A percentile compares a stretch with the other conserved stretches of the same genome.
Conservation (phyloP, 2,113 vertebrate species). For the Mobula hypostoma region DNA sequence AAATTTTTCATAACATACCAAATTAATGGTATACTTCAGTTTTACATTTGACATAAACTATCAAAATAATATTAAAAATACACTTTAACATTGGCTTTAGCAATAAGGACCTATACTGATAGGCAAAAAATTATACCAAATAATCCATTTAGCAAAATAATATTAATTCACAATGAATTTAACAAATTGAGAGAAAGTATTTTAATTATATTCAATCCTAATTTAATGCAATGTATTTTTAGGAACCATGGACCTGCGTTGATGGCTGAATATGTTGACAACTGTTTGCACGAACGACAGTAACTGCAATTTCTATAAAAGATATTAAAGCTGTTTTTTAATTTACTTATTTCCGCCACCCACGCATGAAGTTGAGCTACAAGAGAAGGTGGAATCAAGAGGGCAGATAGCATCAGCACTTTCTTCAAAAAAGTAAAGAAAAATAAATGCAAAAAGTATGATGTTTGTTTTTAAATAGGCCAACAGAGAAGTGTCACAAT, state of each 20-base stretch:
- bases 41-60: neutral
- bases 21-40: neutral
- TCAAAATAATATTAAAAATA: neutral
- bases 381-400: neutral
- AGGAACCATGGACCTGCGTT: neutral
- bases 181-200: neutral
- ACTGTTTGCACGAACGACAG: neutral
- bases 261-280: neutral
- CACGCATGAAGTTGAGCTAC: slow-evolving; percentile 10
- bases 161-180: neutral
- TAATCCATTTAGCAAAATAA: neutral
- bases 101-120: neutral
- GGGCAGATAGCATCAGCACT: neutral
- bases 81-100: neutral
- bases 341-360: slow-evolving; percentile 19
- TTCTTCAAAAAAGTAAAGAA: slow-evolving; percentile 13
- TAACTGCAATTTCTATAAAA: neutral
- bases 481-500: neutral
- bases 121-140: neutral
- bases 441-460: neutral
- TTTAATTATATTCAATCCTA: neutral
- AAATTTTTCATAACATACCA: neutral
- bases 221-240: neutral
- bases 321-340: neutral
- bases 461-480: neutral